phyloP scores from a whole-genome alignment of 2,888 invertebrate species.

The Ophion costatus region DNA sequence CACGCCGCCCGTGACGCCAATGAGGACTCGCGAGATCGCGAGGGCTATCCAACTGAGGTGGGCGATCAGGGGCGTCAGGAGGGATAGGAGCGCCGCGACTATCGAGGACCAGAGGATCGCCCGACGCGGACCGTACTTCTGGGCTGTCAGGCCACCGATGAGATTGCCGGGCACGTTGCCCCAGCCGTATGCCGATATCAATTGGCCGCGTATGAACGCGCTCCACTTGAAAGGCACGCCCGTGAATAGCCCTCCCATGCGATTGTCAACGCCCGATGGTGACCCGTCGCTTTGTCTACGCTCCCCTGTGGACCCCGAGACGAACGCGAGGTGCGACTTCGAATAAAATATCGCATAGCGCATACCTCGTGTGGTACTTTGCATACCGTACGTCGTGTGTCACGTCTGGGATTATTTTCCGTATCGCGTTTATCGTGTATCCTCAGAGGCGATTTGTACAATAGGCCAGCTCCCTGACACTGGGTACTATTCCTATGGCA shows the following conservation, averaged over 20 bases:
- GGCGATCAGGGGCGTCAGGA: constrained; percentile 75
- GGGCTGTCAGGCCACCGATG: constrained; percentile 75
- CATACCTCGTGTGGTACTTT: no score
- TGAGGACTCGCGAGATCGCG: constrained; percentile 71
- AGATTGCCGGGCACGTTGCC: constrained; percentile 80
- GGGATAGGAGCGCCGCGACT: constrained; percentile 70
- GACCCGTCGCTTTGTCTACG: neutral
- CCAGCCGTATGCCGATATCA: constrained; percentile 77
- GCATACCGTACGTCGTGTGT: no score
- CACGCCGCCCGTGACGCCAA: constrained; percentile 84
- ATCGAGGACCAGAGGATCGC: constrained; percentile 78
- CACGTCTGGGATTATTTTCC: no score
- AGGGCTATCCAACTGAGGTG: constrained; percentile 76
- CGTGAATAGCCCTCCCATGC: constrained; percentile 62
- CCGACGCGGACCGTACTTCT: constrained; percentile 74
- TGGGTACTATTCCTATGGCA: no score
- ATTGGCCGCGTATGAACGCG: constrained; percentile 74
- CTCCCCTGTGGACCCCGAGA: neutral
- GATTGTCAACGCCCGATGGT: neutral
- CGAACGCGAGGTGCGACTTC: neutral
- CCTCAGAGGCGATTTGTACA: no score
- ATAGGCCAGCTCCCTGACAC: no score
- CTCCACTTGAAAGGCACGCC: constrained; percentile 74
- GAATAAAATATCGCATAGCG: neutral
- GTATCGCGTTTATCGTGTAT: no score